Evolutionary conservation across 2,797 vertebrate genomes (phyloP), one percentile per base, ranked within the genome.

Genomic region (Xerus rutilus): DNA sequence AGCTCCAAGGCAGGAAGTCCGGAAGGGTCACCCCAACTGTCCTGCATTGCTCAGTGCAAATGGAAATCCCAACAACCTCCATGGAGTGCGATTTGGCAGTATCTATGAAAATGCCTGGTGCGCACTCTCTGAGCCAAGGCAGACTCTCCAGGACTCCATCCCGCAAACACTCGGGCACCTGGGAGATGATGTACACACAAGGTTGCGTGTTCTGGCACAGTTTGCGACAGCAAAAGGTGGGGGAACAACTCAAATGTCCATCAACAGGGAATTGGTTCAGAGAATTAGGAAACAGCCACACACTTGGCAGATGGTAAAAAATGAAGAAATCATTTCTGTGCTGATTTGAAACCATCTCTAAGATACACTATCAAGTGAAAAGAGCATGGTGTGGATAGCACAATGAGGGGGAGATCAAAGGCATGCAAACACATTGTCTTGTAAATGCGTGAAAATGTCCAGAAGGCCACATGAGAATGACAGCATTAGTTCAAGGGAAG

Each of bases 261-360:
- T 92, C 97, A 94, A 2, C 0, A 25, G 69, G 73, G 49, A 96
- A 83, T 4, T 54, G 88, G 82, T 74, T 92, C 70, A 74, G 30
- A 86, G 93, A 93, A 69, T 89, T 72, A 91, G 39, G 81, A 96
- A 87, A 95, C 82, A 73, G 43, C 67, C 13, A n/a, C 47, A 92
- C 21, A 54, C 77, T 92, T 39, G 39, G 94, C 11, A 54, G 72
- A 74, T 91, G 95, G 85, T 94, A 25, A 69, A 95, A 97, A 93
- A 93, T 65, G 77, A 89, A 96, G 96, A 88, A 87, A 93, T 90
- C 87, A 93, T 94, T 96, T 95, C 59, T 90, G 90, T 97, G 87
- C 77, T 95, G 96, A 94, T 90, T 89, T 85, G 45, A 76, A 89
- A 62, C 84, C 77, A 92, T 87, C 78, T 76, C 81, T 69, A 79